phyloP scores from a whole-genome alignment of 2,113 vertebrate species.

The Sterrhoptilus dennistouni region DNA sequence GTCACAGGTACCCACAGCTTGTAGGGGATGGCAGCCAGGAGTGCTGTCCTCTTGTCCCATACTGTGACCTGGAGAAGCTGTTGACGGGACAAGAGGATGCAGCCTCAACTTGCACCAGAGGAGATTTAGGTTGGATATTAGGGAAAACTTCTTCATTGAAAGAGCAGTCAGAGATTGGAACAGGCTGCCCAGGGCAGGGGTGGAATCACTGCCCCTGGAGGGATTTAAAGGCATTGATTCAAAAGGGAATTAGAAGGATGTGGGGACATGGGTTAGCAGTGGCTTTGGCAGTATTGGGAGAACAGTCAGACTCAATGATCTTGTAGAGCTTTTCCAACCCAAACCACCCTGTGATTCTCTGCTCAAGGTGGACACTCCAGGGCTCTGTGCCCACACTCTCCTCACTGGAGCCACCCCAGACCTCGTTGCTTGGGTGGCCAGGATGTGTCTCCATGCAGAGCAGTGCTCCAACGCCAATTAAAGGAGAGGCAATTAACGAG shows the following conservation, averaged over 20 bases:
- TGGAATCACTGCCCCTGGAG: neutral
- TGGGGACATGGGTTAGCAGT: fast-evolving
- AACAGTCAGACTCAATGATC: fast-evolving
- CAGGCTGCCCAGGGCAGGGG: neutral
- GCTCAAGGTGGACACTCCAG: neutral
- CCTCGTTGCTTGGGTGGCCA: neutral
- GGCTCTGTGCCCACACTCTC: neutral
- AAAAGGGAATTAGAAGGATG: neutral
- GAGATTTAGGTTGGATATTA: neutral
- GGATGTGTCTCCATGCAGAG: neutral
- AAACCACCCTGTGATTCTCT: fast-evolving
- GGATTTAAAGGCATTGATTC: neutral
- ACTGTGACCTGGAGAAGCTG: neutral
- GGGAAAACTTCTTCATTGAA: neutral
- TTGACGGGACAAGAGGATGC: neutral
- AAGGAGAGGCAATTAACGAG: fast-evolving
- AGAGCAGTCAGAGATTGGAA: neutral
- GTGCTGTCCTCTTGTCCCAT: neutral
- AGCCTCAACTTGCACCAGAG: neutral
- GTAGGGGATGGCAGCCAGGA: neutral
- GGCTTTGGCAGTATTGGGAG: neutral
- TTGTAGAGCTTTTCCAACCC: neutral
- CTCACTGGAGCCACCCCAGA: neutral
- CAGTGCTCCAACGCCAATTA: neutral
- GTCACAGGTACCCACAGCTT: neutral